A percentile compares a stretch with the other conserved stretches of the same genome.
phyloP scores from a whole-genome alignment of 1,140 invertebrate species.

The Calephelis virginiensis region DNA sequence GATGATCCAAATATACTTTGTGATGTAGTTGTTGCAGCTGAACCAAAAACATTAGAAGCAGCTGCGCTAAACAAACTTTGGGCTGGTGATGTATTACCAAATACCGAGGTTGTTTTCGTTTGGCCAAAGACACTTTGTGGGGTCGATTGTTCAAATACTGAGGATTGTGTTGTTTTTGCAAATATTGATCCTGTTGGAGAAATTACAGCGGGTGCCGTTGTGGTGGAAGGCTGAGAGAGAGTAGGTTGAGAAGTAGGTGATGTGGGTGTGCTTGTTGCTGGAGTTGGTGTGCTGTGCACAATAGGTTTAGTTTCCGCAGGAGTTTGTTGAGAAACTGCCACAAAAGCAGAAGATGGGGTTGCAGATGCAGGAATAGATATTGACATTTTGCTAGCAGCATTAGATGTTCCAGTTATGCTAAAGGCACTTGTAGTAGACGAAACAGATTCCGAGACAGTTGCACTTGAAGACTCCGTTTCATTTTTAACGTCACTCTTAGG shows the following conservation, averaged over 20 bases:
- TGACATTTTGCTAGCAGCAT: background rate
- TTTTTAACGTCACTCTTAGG: background rate
- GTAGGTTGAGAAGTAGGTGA: slow-evolving; percentile 28
- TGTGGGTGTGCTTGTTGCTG: slow-evolving; percentile 17
- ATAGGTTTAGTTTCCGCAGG: slow-evolving; percentile 6
- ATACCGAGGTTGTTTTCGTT: slow-evolving; percentile 32
- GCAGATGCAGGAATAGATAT: slow-evolving; percentile 9
- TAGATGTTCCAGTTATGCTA: slow-evolving; percentile 19
- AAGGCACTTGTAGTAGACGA: slow-evolving; percentile 11
- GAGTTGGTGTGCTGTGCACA: slow-evolving; percentile 1
- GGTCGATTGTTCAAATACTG: slow-evolving; percentile 36
- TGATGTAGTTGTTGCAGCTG: slow-evolving; percentile 34
- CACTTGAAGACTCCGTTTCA: slow-evolving; percentile 1
- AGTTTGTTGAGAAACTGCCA: slow-evolving; percentile 16
- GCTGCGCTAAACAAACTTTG: slow-evolving; percentile 41
- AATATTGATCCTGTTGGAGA: slow-evolving; percentile 31
- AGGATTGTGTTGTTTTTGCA: slow-evolving; percentile 30
- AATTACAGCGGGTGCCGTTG: slow-evolving; percentile 26
- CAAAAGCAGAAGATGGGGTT: slow-evolving; percentile 23
- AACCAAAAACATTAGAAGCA: slow-evolving; percentile 34
- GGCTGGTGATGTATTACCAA: slow-evolving; percentile 38
- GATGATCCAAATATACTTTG: slow-evolving; percentile 34
- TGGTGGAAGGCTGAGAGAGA: slow-evolving; percentile 27
- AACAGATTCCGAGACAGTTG: background rate
- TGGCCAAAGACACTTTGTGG: slow-evolving; percentile 33